Conservation (phyloP, 1,140 invertebrate genomes). For the Caenorhabditis briggsae region DNA sequence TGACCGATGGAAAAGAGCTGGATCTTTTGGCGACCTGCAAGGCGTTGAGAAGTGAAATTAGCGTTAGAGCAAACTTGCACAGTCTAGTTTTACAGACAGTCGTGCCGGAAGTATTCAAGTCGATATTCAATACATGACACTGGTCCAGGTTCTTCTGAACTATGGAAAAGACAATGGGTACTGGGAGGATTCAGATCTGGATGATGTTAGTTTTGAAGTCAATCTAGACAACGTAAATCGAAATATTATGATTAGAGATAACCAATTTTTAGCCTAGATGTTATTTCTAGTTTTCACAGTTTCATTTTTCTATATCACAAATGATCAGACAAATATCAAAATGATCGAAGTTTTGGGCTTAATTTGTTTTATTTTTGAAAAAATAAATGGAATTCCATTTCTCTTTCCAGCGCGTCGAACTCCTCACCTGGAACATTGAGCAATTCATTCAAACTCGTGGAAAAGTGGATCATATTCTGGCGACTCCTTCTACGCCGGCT, state of each 20-base stretch:
- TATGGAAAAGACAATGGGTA: background rate
- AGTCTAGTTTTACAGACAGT: background rate
- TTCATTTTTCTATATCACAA: background rate
- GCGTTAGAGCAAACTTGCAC: too few relatives aligned
- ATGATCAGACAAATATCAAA: too few relatives aligned
- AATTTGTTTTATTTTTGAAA: too few relatives aligned
- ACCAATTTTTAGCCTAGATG: too few relatives aligned
- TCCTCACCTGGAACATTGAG: conserved; percentile 45
- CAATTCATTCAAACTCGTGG: conserved; percentile 42
- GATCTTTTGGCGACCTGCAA: background rate
- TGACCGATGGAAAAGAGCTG: background rate
- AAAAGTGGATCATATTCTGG: conserved; percentile 16
- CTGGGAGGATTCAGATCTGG: conserved; percentile 1
- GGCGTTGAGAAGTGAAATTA: background rate
- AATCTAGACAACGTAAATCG: too few relatives aligned
- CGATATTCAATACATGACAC: conserved; percentile 35
- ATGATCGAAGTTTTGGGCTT: too few relatives aligned
- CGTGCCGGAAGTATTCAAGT: background rate
- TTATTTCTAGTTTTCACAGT: background rate
- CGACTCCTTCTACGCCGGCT: conserved; percentile 12
- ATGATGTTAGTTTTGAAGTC: background rate
- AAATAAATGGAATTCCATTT: too few relatives aligned
- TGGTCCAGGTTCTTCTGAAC: background rate
- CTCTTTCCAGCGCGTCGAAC: conserved; percentile 48
- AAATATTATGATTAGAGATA: too few relatives aligned